A percentile compares a stretch with the other conserved stretches of the same genome.
Evolutionary conservation across 2,113 vertebrate species (phyloP).

Genomic region (Morone chrysops): DNA sequence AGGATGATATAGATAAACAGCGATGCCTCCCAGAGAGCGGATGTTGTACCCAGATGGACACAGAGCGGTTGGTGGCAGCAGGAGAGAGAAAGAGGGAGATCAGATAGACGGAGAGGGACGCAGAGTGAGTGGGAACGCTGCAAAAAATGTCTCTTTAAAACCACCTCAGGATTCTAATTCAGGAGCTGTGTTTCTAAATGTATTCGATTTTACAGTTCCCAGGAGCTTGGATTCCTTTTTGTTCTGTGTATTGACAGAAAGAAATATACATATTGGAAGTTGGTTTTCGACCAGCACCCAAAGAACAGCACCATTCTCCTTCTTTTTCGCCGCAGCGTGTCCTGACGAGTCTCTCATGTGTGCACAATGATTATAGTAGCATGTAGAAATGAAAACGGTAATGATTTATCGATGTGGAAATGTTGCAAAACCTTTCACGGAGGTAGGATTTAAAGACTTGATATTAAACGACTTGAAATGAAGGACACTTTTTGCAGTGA

Average conservation of each 20-base stretch:
- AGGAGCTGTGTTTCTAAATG: background rate
- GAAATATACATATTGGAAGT: background rate
- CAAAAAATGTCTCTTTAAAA: constrained; percentile 15
- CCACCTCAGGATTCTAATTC: background rate
- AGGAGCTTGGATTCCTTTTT: background rate
- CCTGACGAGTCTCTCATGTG: background rate
- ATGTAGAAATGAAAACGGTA: too few species aligned
- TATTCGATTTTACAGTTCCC: background rate
- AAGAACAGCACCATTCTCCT: too few species aligned
- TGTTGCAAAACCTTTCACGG: background rate
- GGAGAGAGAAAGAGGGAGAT: constrained; percentile 12
- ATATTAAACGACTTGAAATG: background rate
- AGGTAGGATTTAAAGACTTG: constrained; percentile 1
- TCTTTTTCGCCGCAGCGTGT: too few species aligned
- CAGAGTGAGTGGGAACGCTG: constrained; percentile 9
- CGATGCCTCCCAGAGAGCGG: constrained; percentile 67
- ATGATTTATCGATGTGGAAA: background rate
- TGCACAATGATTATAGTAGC: background rate
- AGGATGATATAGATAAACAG: constrained; percentile 76
- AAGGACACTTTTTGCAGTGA: constrained; percentile 15
- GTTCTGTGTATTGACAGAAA: background rate
- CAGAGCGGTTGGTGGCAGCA: constrained; percentile 51
- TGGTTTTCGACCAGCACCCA: background rate
- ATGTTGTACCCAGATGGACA: constrained; percentile 73
- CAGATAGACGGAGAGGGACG: constrained; percentile 1